Base-by-base conservation (phyloP, 2,888 invertebrate genomes). In the Apomyelois bistriatella region DNA sequence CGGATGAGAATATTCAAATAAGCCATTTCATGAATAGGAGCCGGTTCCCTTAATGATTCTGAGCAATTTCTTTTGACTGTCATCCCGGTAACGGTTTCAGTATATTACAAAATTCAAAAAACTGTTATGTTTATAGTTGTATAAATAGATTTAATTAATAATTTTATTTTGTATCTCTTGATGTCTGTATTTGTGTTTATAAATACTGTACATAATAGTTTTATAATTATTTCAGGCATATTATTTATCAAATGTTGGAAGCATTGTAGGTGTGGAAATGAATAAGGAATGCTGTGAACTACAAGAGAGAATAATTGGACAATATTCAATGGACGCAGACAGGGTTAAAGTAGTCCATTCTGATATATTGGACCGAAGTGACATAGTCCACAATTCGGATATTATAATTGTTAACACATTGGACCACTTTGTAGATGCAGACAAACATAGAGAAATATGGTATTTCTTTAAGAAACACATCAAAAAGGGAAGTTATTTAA, bases 211-310 rank as follows among this genome's bases (percentile, higher is more conserved):
- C 7, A 32, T 10, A 9, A 32, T 9, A 28, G 9, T 6, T 32
- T 32, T 32, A 32, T 32, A 9, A 32, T 53, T 55, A 53, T 83
- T 90, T 52, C 79, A 94, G 94, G 93, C 93, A 47, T 92, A 92
- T 67, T 79, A 92, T 62, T 92, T 91, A 52, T 91, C 93, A 36
- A 91, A 91, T 72, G 91, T 92, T 37, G 72, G 79, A 9, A 85
- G 80, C 60, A 93, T 94, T 47, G 77, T 93, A 57, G 95, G 95
- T 7, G 90, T 95, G 36, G 95, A 95, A 86, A 92, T 94, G 74
- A 94, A 94, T 67, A 79, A 90, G 58, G 93, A 94, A 52, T 92
- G 92, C 53, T 94, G 93, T 79, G 80, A 91, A 43, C 69, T 95
- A 6, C 94, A 94, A 75, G 81, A 90, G 48, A 85, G 85, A 43